Base-by-base conservation (phyloP, 2,113 vertebrate genomes). In the Rhinoptilus africanus region DNA sequence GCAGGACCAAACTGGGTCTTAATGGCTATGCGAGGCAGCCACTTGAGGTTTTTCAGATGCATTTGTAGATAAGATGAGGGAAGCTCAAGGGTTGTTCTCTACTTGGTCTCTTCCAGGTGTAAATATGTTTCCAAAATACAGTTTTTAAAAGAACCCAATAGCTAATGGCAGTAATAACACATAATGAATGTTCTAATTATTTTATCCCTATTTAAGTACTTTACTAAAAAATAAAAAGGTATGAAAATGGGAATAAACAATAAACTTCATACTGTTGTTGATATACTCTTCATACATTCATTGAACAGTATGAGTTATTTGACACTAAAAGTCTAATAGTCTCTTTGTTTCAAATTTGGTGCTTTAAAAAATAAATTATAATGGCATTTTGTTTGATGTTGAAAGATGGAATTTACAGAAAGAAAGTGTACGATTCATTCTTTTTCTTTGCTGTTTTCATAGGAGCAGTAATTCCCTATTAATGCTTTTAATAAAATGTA, bases 401-500 rank as follows among this genome's bases (percentile, higher is more conserved):
- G 77, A 76, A 88, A 73, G 8, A 64, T 41, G 10, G 30, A 90
- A 88, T 91, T 93, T 91, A 72, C 53, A 85, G 48, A 79, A 54
- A 60, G 14, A 73, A 85, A 77, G 41, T 7, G 1, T 35, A 54
- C 3, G 1, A 56, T 75, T 85, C 56, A 54, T 79, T 73, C 15
- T 51, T 86, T 79, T 74, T 69, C 51, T 88, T 74, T 71, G 37
- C 34, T 93, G 88, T 66, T 92, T 95, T 95, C 88, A 77, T 30
- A 95, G 85, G 32, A 86, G 18, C 17, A 69, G 53, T 83, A 84
- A 90, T 97, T 77, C 26, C 24, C 62, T 89, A 93, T 94, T 97
- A 95, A 96, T 91, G 20, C 69, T 96, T 96, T 92, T 92, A 89
- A 91, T 94, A 94, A 95, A 96, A 93, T 91, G 62, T 87, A 91